Evolutionary conservation across 2,113 vertebrate genomes (phyloP).

Genomic region (Lophius piscatorius): DNA sequence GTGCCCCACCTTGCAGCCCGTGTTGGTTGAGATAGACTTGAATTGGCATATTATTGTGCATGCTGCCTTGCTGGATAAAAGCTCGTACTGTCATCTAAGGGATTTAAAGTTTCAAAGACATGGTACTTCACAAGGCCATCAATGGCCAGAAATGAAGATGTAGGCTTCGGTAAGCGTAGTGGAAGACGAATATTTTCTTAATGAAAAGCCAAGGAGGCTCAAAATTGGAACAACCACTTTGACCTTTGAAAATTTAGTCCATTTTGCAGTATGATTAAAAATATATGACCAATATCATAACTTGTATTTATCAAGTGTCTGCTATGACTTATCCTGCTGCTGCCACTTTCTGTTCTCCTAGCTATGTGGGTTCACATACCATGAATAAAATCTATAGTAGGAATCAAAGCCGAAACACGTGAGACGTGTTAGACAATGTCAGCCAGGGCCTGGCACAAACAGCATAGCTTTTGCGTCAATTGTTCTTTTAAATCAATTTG

Average conservation of each 20-base stretch:
- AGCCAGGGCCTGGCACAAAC: constrained; percentile 35
- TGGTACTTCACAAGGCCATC: too few species aligned
- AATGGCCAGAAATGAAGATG: too few species aligned
- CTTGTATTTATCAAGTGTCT: too few species aligned
- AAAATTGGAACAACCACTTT: too few species aligned
- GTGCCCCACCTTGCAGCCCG: too few species aligned
- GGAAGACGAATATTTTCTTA: too few species aligned
- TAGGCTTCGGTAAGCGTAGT: too few species aligned
- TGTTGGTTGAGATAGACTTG: too few species aligned
- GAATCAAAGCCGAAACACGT: constrained; percentile 55
- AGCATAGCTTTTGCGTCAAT: constrained; percentile 25
- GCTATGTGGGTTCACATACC: constrained; percentile 36
- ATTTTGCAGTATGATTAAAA: too few species aligned
- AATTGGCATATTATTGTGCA: neutral
- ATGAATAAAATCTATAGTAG: constrained; percentile 41
- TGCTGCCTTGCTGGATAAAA: neutral
- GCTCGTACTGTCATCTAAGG: neutral
- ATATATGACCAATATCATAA: too few species aligned
- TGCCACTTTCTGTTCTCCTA: constrained; percentile 2
- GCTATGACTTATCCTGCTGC: neutral
- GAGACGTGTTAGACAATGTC: constrained; percentile 37
- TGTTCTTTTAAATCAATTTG: constrained; percentile 19
- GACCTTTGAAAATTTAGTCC: too few species aligned
- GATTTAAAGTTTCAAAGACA: neutral
- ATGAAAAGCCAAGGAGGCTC: too few species aligned